Percentiles rank a stretch among this genome's conserved stretches.
Evolutionary conservation across 2,113 vertebrate genomes (phyloP).

Genomic region (Fregetta grallaria): DNA sequence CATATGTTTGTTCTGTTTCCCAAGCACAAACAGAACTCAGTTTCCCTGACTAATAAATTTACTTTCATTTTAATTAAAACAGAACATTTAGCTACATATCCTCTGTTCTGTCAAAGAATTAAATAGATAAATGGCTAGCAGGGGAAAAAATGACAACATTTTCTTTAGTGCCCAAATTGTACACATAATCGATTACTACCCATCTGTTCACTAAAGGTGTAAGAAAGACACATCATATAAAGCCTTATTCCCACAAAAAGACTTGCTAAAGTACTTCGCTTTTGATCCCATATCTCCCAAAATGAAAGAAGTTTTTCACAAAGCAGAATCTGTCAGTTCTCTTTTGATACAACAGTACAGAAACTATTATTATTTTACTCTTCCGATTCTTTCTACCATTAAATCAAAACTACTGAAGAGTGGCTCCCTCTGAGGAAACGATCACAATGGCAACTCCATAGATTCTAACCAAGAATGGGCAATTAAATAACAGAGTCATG

Average conservation of each 20-base stretch:
- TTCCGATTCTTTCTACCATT: neutral
- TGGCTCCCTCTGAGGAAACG: neutral
- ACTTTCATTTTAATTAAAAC: conserved; percentile 76
- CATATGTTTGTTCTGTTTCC: conserved; percentile 55
- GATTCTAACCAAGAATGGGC: neutral
- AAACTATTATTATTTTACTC: neutral
- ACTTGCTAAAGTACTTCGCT: neutral
- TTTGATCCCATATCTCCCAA: neutral
- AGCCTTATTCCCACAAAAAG: neutral
- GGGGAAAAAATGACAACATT: conserved; percentile 48
- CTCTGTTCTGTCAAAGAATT: conserved; percentile 60
- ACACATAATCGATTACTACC: conserved; percentile 54
- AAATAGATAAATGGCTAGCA: conserved; percentile 63
- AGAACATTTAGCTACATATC: conserved; percentile 70
- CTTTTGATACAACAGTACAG: neutral
- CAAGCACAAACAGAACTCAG: conserved; percentile 49
- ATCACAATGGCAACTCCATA: neutral
- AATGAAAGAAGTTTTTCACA: neutral
- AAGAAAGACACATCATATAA: neutral
- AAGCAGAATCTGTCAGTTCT: neutral
- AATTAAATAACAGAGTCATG: neutral
- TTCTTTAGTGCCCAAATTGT: conserved; percentile 64
- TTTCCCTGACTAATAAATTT: conserved; percentile 61
- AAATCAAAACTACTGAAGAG: neutral
- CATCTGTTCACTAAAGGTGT: conserved; percentile 69